Evolutionary conservation across 2,797 vertebrate species (phyloP).

Genomic region (Hippopotamyrus pictus): DNA sequence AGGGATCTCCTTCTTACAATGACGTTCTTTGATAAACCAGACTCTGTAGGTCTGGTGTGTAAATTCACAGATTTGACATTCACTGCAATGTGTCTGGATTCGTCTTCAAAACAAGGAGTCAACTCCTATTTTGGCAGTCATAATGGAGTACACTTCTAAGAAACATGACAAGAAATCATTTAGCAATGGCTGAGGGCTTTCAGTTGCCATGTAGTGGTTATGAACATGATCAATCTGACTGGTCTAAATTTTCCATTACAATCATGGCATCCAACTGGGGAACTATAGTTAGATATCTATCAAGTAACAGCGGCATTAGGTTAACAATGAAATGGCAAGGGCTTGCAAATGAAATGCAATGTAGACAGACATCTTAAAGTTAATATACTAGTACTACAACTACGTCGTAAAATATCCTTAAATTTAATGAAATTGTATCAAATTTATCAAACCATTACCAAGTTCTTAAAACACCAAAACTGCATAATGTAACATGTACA

Average conservation of each 20-base stretch:
- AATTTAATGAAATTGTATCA: neutral
- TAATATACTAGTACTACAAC: neutral
- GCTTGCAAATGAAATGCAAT: neutral
- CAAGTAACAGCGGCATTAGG: neutral
- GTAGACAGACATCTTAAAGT: neutral
- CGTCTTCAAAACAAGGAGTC: neutral
- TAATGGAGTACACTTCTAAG: constrained; percentile 32
- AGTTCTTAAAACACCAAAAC: neutral
- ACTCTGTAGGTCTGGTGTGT: neutral
- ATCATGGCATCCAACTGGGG: neutral
- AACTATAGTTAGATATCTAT: neutral
- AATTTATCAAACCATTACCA: neutral
- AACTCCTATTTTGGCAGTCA: constrained; percentile 11
- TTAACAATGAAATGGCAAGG: neutral
- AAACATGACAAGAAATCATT: constrained; percentile 41
- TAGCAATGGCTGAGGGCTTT: constrained; percentile 33
- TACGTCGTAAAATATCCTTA: neutral
- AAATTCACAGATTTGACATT: neutral
- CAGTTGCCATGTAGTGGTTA: constrained; percentile 8
- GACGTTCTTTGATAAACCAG: neutral
- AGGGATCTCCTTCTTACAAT: neutral
- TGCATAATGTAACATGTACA: neutral
- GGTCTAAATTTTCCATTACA: neutral
- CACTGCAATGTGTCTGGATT: neutral
- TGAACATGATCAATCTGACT: constrained; percentile 26